Evolutionary conservation across 2,888 invertebrate genomes (phyloP).

Genomic region (Adineta ricciae): DNA sequence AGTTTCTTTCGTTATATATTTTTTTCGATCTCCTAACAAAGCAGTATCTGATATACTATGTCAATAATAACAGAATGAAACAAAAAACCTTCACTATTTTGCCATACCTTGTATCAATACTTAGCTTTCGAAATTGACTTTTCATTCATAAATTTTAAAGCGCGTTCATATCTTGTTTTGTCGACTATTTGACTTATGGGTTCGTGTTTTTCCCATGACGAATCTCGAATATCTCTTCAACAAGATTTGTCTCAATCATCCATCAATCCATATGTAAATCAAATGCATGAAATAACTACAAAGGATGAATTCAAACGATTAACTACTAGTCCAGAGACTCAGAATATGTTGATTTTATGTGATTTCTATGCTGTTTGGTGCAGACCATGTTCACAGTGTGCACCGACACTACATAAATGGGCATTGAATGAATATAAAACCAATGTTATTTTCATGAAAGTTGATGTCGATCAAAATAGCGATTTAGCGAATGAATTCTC

Average conservation of each 20-base stretch:
- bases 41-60: neutral
- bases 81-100: no score
- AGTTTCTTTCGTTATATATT: neutral
- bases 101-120: neutral
- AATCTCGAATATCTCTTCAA: neutral
- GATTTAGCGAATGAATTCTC: neutral
- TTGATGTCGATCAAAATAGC: neutral
- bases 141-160: no score
- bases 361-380: slow-evolving; percentile 1
- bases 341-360: neutral
- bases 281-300: neutral
- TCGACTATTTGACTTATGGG: neutral
- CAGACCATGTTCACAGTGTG: neutral
- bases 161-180: neutral
- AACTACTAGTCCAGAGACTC: neutral
- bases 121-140: neutral
- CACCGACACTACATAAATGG: neutral
- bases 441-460: neutral
- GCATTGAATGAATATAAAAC: neutral
- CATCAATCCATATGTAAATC: neutral
- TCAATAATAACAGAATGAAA: neutral
- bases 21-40: neutral
- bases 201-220: neutral
- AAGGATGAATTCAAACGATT: neutral
- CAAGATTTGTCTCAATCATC: neutral